Conservation (phyloP, 2,113 vertebrate genomes). For the Poeciliopsis prolifica region DNA sequence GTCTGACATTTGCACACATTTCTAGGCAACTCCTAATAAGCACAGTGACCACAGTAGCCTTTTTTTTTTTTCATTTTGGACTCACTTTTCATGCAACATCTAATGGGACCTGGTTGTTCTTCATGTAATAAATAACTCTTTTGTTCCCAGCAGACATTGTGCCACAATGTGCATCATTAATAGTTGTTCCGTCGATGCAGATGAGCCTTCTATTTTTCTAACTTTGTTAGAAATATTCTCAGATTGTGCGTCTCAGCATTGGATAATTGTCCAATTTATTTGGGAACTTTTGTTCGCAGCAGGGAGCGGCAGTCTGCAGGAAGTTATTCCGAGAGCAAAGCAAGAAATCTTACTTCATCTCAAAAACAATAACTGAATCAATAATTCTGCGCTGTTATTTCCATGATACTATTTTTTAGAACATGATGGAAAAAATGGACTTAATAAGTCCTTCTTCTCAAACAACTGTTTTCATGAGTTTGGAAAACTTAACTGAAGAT, state of each 20-base stretch:
- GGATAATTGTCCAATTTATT: background rate
- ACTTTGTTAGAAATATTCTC: background rate
- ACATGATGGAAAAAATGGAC: background rate
- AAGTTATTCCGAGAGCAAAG: background rate
- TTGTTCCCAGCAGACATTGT: background rate
- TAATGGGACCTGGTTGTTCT: background rate
- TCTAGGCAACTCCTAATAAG: background rate
- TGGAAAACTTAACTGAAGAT: slow-evolving; percentile 6
- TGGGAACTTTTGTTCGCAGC: background rate
- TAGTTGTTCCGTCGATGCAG: background rate
- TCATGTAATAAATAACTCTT: background rate
- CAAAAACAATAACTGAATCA: slow-evolving; percentile 4
- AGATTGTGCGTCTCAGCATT: background rate
- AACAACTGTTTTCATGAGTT: slow-evolving; percentile 4
- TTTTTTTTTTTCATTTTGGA: background rate
- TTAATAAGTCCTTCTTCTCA: slow-evolving; percentile 4
- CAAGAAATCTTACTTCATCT: slow-evolving; percentile 6
- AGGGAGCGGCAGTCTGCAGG: background rate
- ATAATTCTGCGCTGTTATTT: slow-evolving; percentile 1
- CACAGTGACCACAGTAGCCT: background rate
- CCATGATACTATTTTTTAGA: background rate
- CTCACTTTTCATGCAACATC: background rate
- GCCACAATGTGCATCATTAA: background rate
- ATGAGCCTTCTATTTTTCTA: background rate
- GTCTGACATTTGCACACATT: background rate